Percentiles rank a stretch among this genome's conserved stretches.
These are phyloP conservation scores for Magallana gigas DNA, from an alignment of 1,140 invertebrate genomes.

Conservation along the genomic window DNA sequence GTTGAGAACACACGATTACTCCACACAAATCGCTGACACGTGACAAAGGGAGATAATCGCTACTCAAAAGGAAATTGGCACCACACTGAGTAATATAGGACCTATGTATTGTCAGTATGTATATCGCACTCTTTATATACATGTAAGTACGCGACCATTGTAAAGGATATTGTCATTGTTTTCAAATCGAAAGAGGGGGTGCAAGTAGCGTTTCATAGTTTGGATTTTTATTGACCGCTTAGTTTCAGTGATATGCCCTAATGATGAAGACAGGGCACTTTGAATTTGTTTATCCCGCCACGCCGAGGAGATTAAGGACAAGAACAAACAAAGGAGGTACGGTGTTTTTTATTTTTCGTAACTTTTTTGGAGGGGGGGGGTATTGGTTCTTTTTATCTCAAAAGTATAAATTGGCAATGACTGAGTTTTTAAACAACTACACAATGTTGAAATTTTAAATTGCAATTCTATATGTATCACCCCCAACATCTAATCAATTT, in stretches of 20 bases:
- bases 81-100: conserved; percentile 4
- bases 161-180: no score
- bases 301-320: background rate
- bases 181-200: no score
- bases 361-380: no score
- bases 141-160: background rate
- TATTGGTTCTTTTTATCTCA: no score
- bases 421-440: no score
- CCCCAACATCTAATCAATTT: no score
- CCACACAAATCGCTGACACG: background rate
- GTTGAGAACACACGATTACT: background rate
- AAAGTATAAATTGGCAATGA: no score
- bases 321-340: conserved; percentile 10
- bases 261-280: conserved; percentile 22
- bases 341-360: no score
- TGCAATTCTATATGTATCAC: no score
- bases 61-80: conserved; percentile 20
- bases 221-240: no score
- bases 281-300: conserved; percentile 19
- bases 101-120: conserved; percentile 12
- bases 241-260: background rate
- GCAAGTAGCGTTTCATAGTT: no score
- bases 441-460: no score
- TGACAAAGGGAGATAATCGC: background rate
- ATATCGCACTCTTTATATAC: background rate